Evolutionary conservation across 2,888 invertebrate species (phyloP), one percentile per base, ranked within the genome.

Genomic region (Syrista parreyssii): DNA sequence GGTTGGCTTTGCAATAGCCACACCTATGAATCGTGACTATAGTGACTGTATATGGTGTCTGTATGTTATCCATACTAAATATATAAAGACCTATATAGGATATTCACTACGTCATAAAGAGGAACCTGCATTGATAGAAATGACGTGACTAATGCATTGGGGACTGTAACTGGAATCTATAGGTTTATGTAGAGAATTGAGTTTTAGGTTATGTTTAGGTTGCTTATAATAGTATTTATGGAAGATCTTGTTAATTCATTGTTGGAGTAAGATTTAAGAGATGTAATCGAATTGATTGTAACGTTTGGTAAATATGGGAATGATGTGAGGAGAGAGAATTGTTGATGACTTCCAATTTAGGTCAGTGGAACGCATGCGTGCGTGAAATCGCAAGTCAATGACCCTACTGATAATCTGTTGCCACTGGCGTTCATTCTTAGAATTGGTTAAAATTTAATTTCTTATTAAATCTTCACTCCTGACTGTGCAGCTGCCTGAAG

Each of bases 371-470:
- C 90, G 79, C 83, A 85, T 84, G 86, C 86, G 84, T 86, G 85
- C 84, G 88, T 89, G 89, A 90, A 91, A 91, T 90, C 87, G 86
- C 82, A 86, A 88, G 90, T 87, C 91, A 90, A 90, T 85, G 90
- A 90, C 88, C 90, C 83, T 82, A 81, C 79, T 79, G 78, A 83
- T 86, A 83, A 84, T 84, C 85, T 78, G 83, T 80, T 83, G 83
- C 79, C 79, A 55, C 23, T 55, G 55, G 55, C 9, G 9, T 9
- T 23, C 55, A 23, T 23, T 23, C 55, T 55, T 55, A 23, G 55
- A 55, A 55, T 23, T 23, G 23, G 9, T 55, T 55, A 23, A 55
- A 23, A 6, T 23, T 1, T 55, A 23, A 2, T 23, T 40, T 55
- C 55, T 9, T 23, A 23, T 9, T 55, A 23, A 9, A 9, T 55